A percentile compares a stretch with the other conserved stretches of the same genome.
These are phyloP conservation scores for Caenorhabditis wallacei DNA, from an alignment of 2,888 invertebrate genomes.

Conservation along the genomic window DNA sequence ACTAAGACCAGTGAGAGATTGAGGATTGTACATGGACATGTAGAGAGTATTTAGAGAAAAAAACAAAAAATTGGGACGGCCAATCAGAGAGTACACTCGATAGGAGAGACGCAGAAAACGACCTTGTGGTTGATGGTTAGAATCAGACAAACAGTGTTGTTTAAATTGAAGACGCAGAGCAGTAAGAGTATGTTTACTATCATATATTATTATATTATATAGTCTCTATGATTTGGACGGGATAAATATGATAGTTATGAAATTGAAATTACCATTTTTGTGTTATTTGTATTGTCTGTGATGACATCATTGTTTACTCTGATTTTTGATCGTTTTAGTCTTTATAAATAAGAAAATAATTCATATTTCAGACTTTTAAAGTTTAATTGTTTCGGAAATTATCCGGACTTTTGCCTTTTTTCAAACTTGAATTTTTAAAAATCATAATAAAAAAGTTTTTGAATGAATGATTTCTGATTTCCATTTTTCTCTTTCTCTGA, in stretches of 20 bases:
- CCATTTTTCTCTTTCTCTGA: no score
- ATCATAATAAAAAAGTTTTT: no score
- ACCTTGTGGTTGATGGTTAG: conserved; percentile 31
- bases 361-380: not conserved
- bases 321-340: not conserved
- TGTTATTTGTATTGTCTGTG: not conserved
- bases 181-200: conserved; percentile 23
- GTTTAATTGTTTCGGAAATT: no score
- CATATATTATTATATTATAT: conserved; percentile 1
- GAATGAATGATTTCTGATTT: no score
- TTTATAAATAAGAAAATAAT: not conserved
- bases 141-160: not conserved
- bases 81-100: conserved; percentile 14
- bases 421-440: no score
- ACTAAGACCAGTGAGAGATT: conserved; percentile 10
- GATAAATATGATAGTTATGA: conserved; percentile 1
- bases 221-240: conserved; percentile 14
- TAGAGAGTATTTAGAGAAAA: conserved; percentile 31
- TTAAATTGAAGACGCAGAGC: not conserved
- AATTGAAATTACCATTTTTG: not conserved
- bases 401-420: no score
- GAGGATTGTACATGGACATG: conserved; percentile 36
- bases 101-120: conserved; percentile 32
- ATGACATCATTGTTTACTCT: not conserved
- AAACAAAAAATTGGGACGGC: conserved; percentile 28